Percentiles rank a stretch among this genome's conserved stretches.
Conservation (phyloP, 2,797 vertebrate genomes). For the Sebastes steindachneri region DNA sequence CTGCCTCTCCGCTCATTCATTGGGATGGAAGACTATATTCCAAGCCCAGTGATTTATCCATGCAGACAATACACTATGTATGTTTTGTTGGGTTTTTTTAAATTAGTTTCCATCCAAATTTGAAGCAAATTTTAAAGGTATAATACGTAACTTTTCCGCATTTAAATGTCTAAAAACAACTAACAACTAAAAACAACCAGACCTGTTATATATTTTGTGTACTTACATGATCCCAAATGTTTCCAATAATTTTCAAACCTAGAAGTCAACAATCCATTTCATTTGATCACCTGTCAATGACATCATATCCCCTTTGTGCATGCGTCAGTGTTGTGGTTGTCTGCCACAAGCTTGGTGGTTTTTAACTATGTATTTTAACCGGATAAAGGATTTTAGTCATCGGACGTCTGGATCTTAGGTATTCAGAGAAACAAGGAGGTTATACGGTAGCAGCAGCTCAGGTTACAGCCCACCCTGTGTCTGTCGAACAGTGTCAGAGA, state of each 20-base stretch:
- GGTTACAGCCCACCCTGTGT: background rate
- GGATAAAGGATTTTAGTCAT: background rate
- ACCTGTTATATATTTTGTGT: background rate
- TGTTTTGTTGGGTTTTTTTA: background rate
- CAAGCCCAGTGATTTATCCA: background rate
- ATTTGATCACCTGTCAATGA: background rate
- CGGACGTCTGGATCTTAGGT: background rate
- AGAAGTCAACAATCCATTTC: background rate
- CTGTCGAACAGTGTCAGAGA: background rate
- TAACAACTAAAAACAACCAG: background rate
- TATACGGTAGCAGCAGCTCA: background rate
- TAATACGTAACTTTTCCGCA: background rate
- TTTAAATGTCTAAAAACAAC: background rate
- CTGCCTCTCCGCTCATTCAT: background rate
- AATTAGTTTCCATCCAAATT: no score
- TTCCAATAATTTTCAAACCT: background rate
- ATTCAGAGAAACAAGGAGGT: background rate
- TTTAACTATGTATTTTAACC: background rate
- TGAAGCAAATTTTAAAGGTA: no score
- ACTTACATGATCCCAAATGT: background rate
- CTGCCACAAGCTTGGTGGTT: background rate
- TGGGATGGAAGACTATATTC: background rate
- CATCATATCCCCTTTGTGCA: background rate
- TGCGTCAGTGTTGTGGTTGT: background rate
- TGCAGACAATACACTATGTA: background rate